Base-by-base conservation (phyloP, 2,797 vertebrate genomes). In the Clarias fuscus region DNA sequence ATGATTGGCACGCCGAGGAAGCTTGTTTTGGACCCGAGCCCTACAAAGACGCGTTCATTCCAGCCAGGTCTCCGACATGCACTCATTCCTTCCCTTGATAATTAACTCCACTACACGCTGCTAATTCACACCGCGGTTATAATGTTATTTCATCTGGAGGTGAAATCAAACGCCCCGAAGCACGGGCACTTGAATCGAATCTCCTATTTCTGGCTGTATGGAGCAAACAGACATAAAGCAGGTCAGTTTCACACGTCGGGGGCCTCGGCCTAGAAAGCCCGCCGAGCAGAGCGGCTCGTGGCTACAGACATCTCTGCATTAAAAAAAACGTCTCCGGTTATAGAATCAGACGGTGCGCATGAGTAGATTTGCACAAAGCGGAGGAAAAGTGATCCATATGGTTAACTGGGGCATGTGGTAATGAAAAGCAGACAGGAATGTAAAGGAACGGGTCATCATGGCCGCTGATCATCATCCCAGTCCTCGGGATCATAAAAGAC, bases 351-450 rank as follows among this genome's bases (percentile, higher is more conserved):
- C 17, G 43, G 67, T 30, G 15, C 62, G 67, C 40, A 85, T 84
- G 72, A 84, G 59, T 62, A 76, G 77, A 17, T 73, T 2, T 43
- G 82, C 70, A 73, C 20, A 86, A 27, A 53, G 82, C 84, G 84
- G 85, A 30, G 43, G 40, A 18, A 81, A 90, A 88, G 85, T 56
- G 83, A 89, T 88, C 84, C 86, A 91, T 86, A 82, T 90, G 90
- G 89, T 92, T 92, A 85, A 90, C 72, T 88, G 13, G 8, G 59
- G 79, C 53, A 72, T 72, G 18, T 11, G 56, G 73, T 78, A 93
- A 93, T 91, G 87, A 90, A 30, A 65, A 75, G 89, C 88, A 94
- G 91, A 93, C 91, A 72, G 85, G 89, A 87, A 81, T 81, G 86
- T 93, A 90, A 92, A 91, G 81, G 48, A 68, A 56, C 48, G 8